These are phyloP conservation scores for Synanthedon formicaeformis DNA, from an alignment of 2,888 invertebrate genomes.

Conservation along the genomic window DNA sequence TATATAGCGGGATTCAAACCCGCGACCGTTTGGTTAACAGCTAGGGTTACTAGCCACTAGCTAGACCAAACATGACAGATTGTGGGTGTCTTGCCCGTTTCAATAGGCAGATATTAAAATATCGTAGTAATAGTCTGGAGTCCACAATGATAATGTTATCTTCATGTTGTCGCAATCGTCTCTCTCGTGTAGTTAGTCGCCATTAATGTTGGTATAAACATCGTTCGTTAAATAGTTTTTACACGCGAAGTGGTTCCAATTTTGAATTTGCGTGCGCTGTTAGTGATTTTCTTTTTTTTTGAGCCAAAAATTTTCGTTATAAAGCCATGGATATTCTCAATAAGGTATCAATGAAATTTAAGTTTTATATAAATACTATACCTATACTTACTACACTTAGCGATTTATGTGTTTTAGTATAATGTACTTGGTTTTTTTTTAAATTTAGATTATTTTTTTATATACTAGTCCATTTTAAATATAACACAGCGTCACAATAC, in stretches of 20 bases:
- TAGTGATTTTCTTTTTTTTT: neutral
- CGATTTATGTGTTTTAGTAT: too few species aligned
- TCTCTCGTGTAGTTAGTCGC: neutral
- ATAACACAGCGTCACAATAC: too few species aligned
- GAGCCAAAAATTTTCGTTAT: neutral
- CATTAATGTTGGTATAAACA: neutral
- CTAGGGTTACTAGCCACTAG: too few species aligned
- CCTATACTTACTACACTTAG: too few species aligned
- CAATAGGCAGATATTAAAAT: neutral
- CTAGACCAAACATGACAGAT: too few species aligned
- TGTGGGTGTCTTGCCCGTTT: too few species aligned
- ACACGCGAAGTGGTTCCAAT: neutral
- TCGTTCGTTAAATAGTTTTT: neutral
- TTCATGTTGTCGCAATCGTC: neutral
- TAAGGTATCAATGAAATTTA: slow-evolving; percentile 4
- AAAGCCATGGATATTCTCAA: slow-evolving; percentile 6
- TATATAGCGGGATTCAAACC: too few species aligned
- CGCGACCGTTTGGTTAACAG: too few species aligned
- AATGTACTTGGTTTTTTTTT: too few species aligned
- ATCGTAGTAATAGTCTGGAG: neutral
- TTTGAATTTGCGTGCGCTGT: neutral
- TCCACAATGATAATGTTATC: neutral
- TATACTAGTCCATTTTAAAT: too few species aligned
- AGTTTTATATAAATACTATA: too few species aligned
- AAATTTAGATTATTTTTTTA: too few species aligned